Evolutionary conservation across 2,888 invertebrate genomes (phyloP).

Genomic region (Nomada hirtipes): DNA sequence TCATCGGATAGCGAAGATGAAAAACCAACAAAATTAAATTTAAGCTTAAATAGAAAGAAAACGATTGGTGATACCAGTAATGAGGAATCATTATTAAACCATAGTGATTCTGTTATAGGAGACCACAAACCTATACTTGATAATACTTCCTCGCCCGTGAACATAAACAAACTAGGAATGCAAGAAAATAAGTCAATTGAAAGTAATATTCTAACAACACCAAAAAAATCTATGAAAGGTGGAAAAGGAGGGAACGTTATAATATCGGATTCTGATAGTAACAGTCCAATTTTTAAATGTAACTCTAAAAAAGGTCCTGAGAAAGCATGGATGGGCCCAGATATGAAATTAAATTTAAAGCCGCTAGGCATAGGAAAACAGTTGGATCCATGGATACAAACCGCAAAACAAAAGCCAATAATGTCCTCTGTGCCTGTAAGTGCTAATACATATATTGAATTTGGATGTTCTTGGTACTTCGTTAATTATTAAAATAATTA

Average conservation of each 20-base stretch:
- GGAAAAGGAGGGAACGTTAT: constrained; percentile 23
- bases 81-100: constrained; percentile 3
- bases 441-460: constrained; percentile 21
- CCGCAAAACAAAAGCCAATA: constrained; percentile 69
- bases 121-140: not conserved
- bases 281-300: constrained; percentile 60
- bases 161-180: constrained; percentile 2
- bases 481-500: constrained; percentile 19
- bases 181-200: constrained; percentile 10
- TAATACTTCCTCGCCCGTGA: constrained; percentile 5
- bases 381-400: constrained; percentile 76
- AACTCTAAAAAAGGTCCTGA: constrained; percentile 18
- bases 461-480: not conserved
- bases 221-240: constrained; percentile 16
- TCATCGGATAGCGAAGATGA: constrained; percentile 68
- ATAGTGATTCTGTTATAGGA: not conserved
- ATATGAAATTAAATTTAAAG: constrained; percentile 77
- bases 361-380: constrained; percentile 77
- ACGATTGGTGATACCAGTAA: constrained; percentile 17
- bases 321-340: constrained; percentile 75
- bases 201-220: constrained; percentile 7
- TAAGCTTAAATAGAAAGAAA: constrained; percentile 34
- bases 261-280: constrained; percentile 69
- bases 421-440: constrained; percentile 75
- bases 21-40: not conserved